Conservation (phyloP, 1,140 invertebrate species). For the Drosophila leontia region DNA sequence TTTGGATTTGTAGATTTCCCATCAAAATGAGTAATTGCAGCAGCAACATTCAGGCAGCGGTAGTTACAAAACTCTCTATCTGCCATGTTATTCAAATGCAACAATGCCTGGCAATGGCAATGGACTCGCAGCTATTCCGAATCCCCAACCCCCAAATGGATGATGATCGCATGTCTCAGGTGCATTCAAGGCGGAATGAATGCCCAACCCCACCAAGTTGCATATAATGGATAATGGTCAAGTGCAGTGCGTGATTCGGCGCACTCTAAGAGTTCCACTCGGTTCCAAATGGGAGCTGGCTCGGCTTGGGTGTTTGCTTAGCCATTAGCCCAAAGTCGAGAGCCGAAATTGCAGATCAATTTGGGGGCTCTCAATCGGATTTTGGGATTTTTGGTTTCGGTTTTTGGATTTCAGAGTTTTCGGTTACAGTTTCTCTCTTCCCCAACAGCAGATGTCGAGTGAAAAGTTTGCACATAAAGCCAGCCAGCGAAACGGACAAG, state of each 20-base stretch:
- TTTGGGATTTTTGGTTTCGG: constrained; percentile 30
- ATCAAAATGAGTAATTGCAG: constrained; percentile 13
- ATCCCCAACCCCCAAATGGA: constrained; percentile 11
- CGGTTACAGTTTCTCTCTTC: constrained; percentile 32
- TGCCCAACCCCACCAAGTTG: constrained; percentile 13
- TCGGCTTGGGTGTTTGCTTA: constrained; percentile 34
- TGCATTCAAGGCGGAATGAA: constrained; percentile 38
- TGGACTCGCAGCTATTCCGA: constrained; percentile 38
- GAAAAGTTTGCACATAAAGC: constrained; percentile 60
- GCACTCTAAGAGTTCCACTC: constrained; percentile 24
- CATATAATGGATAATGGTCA: constrained; percentile 41
- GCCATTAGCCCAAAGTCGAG: constrained; percentile 39
- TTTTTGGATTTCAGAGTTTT: constrained; percentile 18
- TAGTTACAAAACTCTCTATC: constrained; percentile 28
- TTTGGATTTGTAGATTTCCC: constrained; percentile 17
- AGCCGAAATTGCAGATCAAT: constrained; percentile 43
- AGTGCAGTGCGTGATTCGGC: constrained; percentile 54
- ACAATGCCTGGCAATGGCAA: constrained; percentile 40
- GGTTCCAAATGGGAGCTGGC: constrained; percentile 1
- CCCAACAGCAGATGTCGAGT: constrained; percentile 15
- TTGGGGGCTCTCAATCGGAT: constrained; percentile 36
- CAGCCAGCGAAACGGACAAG: constrained; percentile 49
- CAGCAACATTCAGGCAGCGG: neutral
- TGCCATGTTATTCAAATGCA: constrained; percentile 43
- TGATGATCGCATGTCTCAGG: constrained; percentile 49